phyloP scores from a whole-genome alignment of 2,888 invertebrate species.

The Hylaea fasciaria region DNA sequence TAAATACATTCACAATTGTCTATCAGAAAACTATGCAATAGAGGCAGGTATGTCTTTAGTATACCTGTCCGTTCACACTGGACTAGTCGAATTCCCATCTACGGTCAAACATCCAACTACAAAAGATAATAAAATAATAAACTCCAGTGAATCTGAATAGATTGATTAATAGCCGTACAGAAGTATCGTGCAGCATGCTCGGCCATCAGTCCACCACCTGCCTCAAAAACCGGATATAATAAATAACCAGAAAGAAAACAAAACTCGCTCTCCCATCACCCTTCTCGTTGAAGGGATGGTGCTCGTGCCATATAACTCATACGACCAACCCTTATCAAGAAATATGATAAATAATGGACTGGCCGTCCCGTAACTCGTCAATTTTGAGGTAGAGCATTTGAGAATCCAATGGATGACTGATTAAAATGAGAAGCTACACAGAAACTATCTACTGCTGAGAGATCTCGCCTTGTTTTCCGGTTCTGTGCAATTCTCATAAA shows the following conservation, averaged over 20 bases:
- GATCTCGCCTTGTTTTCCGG: no score
- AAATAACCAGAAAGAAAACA: conserved; percentile 76
- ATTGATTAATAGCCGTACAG: conserved; percentile 26
- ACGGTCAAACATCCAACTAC: not conserved
- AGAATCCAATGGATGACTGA: no score
- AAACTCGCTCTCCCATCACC: conserved; percentile 66
- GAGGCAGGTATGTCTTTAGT: not conserved
- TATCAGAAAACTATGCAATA: not conserved
- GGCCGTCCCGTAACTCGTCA: not conserved
- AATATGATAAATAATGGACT: conserved; percentile 1
- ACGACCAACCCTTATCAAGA: conserved; percentile 2
- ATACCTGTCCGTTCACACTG: not conserved
- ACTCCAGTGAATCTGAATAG: conserved; percentile 21
- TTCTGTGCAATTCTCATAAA: no score
- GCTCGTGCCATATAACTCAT: conserved; percentile 59
- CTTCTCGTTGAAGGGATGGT: conserved; percentile 51
- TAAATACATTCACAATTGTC: no score
- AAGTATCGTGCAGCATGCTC: conserved; percentile 24
- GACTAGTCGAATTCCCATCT: not conserved
- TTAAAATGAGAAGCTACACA: no score
- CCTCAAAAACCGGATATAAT: conserved; percentile 76
- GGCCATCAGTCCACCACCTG: conserved; percentile 67
- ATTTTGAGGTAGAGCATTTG: not conserved
- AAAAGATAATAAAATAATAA: conserved; percentile 2
- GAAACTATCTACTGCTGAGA: no score